Evolutionary conservation across 2,888 invertebrate species (phyloP).

Genomic region (Epsilonema sp.): DNA sequence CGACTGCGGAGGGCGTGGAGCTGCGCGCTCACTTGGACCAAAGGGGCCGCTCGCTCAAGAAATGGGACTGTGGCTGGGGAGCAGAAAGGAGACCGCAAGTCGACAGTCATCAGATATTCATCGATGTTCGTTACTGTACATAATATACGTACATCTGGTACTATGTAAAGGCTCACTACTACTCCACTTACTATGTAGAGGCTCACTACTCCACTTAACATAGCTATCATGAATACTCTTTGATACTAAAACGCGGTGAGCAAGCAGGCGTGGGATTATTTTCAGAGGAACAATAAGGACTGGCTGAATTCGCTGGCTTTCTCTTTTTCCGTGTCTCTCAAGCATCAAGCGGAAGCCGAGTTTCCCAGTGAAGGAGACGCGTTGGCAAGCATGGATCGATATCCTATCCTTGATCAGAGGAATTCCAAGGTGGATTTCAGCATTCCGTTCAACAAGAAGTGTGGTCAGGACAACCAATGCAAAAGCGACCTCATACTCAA

Average conservation of each 20-base stretch:
- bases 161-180: too few relatives aligned
- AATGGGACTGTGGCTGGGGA: conserved; percentile 6
- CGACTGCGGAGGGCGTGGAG: background rate
- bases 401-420: conserved; percentile 21
- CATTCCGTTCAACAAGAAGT: conserved; percentile 32
- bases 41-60: background rate
- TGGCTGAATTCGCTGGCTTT: conserved; percentile 32
- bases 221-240: too few relatives aligned
- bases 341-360: conserved; percentile 6
- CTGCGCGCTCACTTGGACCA: background rate
- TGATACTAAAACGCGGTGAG: too few relatives aligned
- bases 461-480: conserved; percentile 33
- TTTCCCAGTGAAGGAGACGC: conserved; percentile 3
- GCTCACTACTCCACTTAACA: too few relatives aligned
- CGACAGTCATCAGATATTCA: conserved; percentile 7
- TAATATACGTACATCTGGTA: too few relatives aligned
- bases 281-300: conserved; percentile 28
- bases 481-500: conserved; percentile 27
- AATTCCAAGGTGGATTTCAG: conserved; percentile 17
- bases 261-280: too few relatives aligned
- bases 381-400: conserved; percentile 10
- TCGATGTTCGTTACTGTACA: too few relatives aligned
- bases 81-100: conserved; percentile 10
- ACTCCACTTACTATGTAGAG: too few relatives aligned
- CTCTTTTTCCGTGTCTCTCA: conserved; percentile 19